Conservation (phyloP, 2,113 vertebrate genomes). For the Oreochromis tanganicae region DNA sequence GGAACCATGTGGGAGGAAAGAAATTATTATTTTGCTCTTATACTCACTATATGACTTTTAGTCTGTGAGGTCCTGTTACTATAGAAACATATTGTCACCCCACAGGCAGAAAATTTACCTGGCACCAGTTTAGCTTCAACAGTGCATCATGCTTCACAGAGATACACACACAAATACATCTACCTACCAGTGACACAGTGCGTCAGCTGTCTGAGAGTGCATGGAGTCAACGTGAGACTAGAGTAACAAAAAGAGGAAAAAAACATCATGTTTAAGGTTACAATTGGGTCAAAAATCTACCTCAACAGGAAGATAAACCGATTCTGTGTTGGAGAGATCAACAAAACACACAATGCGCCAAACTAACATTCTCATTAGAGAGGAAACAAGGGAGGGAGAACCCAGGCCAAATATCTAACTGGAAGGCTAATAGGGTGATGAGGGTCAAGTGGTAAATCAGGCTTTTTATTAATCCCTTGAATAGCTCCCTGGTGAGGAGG, state of each 20-base stretch:
- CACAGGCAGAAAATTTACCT: neutral
- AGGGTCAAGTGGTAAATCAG: neutral
- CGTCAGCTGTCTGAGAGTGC: neutral
- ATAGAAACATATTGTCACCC: neutral
- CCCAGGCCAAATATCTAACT: neutral
- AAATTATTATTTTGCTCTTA: neutral
- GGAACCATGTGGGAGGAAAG: neutral
- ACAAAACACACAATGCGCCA: neutral
- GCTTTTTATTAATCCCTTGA: neutral
- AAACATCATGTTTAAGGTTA: constrained; percentile 45
- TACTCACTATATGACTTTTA: neutral
- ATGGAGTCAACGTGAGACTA: neutral
- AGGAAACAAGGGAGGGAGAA: neutral
- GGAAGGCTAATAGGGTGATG: neutral
- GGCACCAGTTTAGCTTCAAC: neutral
- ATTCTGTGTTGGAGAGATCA: neutral
- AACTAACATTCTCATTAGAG: neutral
- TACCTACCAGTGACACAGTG: neutral
- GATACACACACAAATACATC: neutral
- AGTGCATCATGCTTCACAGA: neutral
- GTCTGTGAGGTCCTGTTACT: neutral
- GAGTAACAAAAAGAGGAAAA: constrained; percentile 36
- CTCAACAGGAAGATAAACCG: constrained; percentile 37
- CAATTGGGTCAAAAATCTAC: neutral
- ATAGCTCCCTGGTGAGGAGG: constrained; percentile 16